phyloP scores from a whole-genome alignment of 2,113 vertebrate genomes.

The Herpailurus yagouaroundi region DNA sequence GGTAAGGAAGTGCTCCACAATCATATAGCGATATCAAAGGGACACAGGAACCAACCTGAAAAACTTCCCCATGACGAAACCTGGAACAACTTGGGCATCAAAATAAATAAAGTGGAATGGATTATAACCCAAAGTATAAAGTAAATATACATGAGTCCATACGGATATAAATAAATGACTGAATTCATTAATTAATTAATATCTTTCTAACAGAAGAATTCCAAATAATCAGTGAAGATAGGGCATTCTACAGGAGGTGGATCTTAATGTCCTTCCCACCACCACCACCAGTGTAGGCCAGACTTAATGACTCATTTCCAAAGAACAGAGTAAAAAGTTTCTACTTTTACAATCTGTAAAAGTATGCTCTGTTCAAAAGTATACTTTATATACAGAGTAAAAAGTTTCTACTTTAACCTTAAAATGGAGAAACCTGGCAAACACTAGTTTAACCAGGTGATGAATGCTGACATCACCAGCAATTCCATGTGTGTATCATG shows the following conservation, averaged over 20 bases:
- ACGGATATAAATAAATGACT: not conserved
- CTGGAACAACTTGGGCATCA: not conserved
- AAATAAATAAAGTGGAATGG: not conserved
- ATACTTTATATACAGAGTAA: too few species aligned
- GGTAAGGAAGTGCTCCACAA: not conserved
- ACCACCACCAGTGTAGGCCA: not conserved
- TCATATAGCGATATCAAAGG: not conserved
- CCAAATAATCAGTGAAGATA: conserved; percentile 13
- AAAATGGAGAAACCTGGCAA: not conserved
- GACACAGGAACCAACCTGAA: not conserved
- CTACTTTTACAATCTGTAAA: too few species aligned
- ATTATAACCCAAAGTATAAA: not conserved
- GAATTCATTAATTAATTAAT: not conserved
- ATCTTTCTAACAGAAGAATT: conserved; percentile 22
- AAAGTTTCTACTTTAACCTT: not conserved
- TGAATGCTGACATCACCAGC: not conserved
- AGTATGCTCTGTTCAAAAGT: too few species aligned
- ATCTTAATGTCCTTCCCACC: not conserved
- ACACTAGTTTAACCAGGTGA: not conserved
- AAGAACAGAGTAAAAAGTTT: not conserved
- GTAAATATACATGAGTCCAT: not conserved
- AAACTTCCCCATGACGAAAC: not conserved
- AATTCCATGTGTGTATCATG: not conserved
- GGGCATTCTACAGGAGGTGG: not conserved
- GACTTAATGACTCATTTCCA: not conserved